phyloP scores from a whole-genome alignment of 2,797 vertebrate species.

The Phylloscopus collybita region DNA sequence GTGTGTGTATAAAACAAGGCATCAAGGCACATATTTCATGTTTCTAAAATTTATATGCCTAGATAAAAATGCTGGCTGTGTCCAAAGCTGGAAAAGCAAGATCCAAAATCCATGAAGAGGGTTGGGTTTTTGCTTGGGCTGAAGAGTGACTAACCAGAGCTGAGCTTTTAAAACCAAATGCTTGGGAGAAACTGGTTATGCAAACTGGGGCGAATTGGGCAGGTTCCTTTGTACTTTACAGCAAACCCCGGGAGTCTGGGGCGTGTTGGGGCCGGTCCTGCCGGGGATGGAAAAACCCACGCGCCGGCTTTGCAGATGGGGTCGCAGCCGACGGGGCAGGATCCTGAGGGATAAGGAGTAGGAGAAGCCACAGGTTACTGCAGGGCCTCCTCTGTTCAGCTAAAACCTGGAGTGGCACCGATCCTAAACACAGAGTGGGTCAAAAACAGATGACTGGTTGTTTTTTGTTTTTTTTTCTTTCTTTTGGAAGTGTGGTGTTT shows the following conservation, averaged over 20 bases:
- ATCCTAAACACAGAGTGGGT: not conserved
- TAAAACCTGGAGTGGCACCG: not conserved
- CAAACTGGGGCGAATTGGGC: slow-evolving; percentile 49
- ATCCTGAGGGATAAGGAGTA: not conserved
- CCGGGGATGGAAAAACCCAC: slow-evolving; percentile 4
- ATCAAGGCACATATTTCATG: not conserved
- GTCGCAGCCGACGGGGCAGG: not conserved
- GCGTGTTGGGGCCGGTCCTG: slow-evolving; percentile 32
- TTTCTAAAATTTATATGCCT: not conserved
- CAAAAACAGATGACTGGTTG: not conserved
- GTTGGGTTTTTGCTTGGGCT: slow-evolving; percentile 46
- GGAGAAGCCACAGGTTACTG: not conserved
- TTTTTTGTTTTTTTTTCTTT: too few relatives aligned
- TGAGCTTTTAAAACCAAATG: slow-evolving; percentile 49
- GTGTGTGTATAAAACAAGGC: not conserved
- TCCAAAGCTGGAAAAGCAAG: slow-evolving; percentile 44
- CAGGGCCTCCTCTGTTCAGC: not conserved
- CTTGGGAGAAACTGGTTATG: slow-evolving; percentile 66
- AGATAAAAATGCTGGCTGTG: not conserved
- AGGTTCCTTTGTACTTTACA: slow-evolving; percentile 63
- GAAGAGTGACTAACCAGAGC: slow-evolving; percentile 40
- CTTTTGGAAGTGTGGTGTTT: not conserved
- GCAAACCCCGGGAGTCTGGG: slow-evolving; percentile 3
- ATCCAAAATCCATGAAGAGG: slow-evolving; percentile 20
- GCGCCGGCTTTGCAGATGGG: accelerated